phyloP scores from a whole-genome alignment of 37 sponge, comb jelly and placozoan species.

The Tethya wilhelma region DNA sequence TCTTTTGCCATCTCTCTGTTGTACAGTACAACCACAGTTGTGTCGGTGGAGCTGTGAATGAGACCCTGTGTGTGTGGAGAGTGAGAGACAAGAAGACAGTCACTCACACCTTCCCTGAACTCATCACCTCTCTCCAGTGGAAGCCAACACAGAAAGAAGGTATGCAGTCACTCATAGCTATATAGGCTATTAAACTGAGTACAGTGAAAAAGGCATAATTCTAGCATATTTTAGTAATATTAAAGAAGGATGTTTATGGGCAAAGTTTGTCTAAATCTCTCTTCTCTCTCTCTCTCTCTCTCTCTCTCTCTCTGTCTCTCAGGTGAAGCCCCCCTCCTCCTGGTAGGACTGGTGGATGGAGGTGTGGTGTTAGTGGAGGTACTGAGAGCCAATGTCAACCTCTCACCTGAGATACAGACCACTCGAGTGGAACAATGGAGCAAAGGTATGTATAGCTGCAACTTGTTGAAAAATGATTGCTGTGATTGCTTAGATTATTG shows the following conservation, averaged over 20 bases:
- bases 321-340: slow-evolving; percentile 39
- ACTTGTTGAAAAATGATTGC: neutral
- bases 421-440: slow-evolving; percentile 6
- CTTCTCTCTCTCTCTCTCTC: no score
- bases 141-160: slow-evolving; percentile 40
- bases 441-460: slow-evolving; percentile 12
- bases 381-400: slow-evolving; percentile 14
- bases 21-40: slow-evolving; percentile 35
- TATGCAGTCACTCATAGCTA: neutral
- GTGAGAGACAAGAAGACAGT: slow-evolving; percentile 35
- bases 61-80: slow-evolving; percentile 50
- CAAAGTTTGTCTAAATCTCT: no score
- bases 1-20: no score
- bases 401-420: slow-evolving; percentile 32
- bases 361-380: slow-evolving; percentile 30
- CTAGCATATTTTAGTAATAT: no score
- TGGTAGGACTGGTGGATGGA: slow-evolving; percentile 50
- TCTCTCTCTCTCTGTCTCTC: neutral
- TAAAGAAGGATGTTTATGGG: no score
- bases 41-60: slow-evolving; percentile 38
- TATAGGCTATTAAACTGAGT: no score
- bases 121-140: slow-evolving; percentile 60
- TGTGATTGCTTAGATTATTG: neutral
- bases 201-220: no score
- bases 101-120: slow-evolving; percentile 30